Conservation (phyloP, 2,797 vertebrate genomes). For the Sebastes hubbsi region DNA sequence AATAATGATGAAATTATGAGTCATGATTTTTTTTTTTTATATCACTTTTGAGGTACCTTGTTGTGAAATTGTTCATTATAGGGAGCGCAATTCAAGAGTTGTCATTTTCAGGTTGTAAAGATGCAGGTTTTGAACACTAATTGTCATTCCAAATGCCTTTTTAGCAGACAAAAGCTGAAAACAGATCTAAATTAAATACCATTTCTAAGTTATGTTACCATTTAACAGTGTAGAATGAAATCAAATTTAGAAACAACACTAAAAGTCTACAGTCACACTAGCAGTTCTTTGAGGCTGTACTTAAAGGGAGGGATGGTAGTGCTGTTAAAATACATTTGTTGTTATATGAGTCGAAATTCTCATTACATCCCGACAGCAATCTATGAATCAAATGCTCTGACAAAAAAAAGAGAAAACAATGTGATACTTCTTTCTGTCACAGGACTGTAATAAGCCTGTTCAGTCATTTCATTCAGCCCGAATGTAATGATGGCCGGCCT, state of each 20-base stretch:
- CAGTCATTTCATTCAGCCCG: no score
- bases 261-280: neutral
- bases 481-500: no score
- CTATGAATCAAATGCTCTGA: no score
- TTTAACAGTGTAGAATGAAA: neutral
- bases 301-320: no score
- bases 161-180: neutral
- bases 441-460: no score
- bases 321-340: no score
- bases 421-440: no score
- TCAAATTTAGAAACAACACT: neutral
- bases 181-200: neutral
- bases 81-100: neutral
- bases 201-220: neutral
- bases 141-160: neutral
- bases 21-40: neutral
- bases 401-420: no score
- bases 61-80: neutral
- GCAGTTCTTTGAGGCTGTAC: neutral
- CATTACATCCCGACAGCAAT: no score
- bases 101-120: neutral
- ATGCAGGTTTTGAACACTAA: neutral
- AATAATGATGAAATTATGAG: neutral
- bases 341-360: no score
- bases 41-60: neutral